These are phyloP conservation scores for Eilema griseolum DNA, from an alignment of 2,888 invertebrate species.

Conservation along the genomic window DNA sequence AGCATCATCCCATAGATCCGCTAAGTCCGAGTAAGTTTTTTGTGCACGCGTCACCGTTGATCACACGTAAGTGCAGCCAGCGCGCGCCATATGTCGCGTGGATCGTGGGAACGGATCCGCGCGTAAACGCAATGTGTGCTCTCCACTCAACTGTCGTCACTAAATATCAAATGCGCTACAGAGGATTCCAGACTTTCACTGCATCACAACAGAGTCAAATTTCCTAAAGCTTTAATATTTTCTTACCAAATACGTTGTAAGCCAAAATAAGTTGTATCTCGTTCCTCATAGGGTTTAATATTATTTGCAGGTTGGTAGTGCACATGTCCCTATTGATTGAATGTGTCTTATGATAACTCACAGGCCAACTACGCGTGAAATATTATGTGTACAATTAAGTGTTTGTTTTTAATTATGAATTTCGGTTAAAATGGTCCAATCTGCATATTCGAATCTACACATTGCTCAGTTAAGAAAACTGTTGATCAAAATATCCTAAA, in stretches of 20 bases:
- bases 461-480: neutral
- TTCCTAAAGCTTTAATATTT: conserved; percentile 45
- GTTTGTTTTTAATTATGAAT: conserved; percentile 57
- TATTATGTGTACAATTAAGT: conserved; percentile 62
- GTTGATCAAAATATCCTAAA: neutral
- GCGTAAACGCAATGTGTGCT: conserved; percentile 80
- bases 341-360: conserved; percentile 75
- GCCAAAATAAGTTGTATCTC: conserved; percentile 21
- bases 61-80: conserved; percentile 76
- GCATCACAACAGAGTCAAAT: conserved; percentile 53
- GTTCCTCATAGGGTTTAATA: conserved; percentile 33
- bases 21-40: conserved; percentile 79
- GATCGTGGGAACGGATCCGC: conserved; percentile 83
- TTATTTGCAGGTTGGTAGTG: conserved; percentile 49
- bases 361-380: conserved; percentile 71
- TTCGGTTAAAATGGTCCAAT: neutral
- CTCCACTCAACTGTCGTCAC: conserved; percentile 75
- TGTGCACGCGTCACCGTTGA: conserved; percentile 84
- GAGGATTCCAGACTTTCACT: conserved; percentile 53
- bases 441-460: neutral
- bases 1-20: conserved; percentile 79
- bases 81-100: conserved; percentile 85
- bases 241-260: conserved; percentile 22
- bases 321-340: conserved; percentile 77
- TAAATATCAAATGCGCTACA: conserved; percentile 39